phyloP scores from a whole-genome alignment of 1,140 invertebrate species.

The Rhopalosiphum maidis region DNA sequence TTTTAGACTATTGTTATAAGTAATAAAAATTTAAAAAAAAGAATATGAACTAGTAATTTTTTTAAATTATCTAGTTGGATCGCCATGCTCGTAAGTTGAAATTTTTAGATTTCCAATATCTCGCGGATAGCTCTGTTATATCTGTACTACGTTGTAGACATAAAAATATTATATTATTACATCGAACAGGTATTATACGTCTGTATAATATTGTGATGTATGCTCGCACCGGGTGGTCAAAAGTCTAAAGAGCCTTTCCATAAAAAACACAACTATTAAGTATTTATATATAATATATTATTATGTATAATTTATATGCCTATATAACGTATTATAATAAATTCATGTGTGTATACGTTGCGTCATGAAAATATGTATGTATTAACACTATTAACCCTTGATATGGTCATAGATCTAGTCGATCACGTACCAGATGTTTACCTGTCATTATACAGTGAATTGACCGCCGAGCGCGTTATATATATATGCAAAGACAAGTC shows the following conservation, averaged over 20 bases:
- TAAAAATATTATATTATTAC: not conserved
- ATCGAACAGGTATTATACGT: not conserved
- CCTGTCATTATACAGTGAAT: constrained; percentile 36
- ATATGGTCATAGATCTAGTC: not conserved
- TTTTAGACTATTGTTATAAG: not conserved
- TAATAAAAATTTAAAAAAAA: not conserved
- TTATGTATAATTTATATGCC: not conserved
- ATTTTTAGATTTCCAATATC: not conserved
- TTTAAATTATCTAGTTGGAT: not conserved
- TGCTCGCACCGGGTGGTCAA: not conserved
- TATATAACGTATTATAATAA: not conserved
- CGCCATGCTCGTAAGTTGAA: not conserved
- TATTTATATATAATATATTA: not conserved
- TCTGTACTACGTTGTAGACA: not conserved
- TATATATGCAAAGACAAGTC: not conserved
- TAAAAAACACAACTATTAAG: not conserved
- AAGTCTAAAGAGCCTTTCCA: not conserved
- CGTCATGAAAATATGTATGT: not conserved
- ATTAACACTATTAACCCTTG: constrained; percentile 28
- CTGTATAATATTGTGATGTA: not conserved
- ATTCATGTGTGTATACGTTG: not conserved
- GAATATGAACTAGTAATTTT: not conserved
- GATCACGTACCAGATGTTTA: constrained; percentile 43
- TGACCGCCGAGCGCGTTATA: not conserved
- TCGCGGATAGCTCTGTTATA: not conserved